Base-by-base conservation (phyloP, 1,140 invertebrate species). In the Anthonomus grandis region DNA sequence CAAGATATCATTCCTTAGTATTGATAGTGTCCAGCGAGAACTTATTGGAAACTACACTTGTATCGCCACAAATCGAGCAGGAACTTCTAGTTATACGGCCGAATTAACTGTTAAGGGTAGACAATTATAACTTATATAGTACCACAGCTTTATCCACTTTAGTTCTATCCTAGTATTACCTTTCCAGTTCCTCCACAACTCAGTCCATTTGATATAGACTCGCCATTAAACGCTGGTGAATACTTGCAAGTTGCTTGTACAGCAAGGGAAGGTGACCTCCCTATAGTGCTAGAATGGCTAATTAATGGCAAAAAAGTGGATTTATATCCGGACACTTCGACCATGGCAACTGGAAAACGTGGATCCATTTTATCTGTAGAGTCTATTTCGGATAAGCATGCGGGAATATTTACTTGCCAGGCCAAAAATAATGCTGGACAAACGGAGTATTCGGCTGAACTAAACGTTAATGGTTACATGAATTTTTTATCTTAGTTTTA, bases 261-360 rank as follows among this genome's bases (percentile, higher is more conserved):
- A 52, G 83, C 88, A 24, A 81, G 81, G 15, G 87, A 88, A 68
- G 90, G 89, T 31, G 88, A 90, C 69, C 74, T 85, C 57, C 87
- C 87, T 1, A 75, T 90, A 50, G 83, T 81, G 34, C 85, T 89
- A 62, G 77, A 77, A 12, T 91, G 87, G 88, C 24, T 64, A 8
- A 63, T 68, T 49, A 67, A 72, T 57, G 59, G 57, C 51, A 60
- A 50, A 31, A 18, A 31, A 3, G 57, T 70, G 3, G 65, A 65
- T 9, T 67, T 71, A 15, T 67, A 73, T 46, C 58, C 74, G n/a
- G 53, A 64, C 17, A 72, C 72, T 10, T 66, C 76, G 4, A 71
- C 73, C 27, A 70, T 70, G 34, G 74, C 73, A 44, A 78, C 76
- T 66, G 78, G 79, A 63, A 78, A 79, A 71, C 74, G 74, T 68